Base-by-base conservation (phyloP, 2,888 invertebrate species). In the Morpho helenor region DNA sequence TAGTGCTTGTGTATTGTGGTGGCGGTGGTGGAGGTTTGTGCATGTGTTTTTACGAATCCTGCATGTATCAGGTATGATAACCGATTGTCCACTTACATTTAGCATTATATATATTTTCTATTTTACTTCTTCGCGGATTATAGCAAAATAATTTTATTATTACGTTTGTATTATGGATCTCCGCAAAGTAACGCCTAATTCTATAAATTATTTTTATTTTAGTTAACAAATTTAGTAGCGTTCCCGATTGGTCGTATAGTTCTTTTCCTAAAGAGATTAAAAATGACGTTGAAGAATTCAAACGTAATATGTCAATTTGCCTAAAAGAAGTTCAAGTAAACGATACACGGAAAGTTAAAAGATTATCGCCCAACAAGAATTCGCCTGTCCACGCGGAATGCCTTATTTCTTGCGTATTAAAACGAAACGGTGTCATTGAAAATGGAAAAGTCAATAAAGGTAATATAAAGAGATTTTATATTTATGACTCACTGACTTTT, bases 191-290 rank as follows among this genome's bases (percentile, higher is more conserved):
- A n/a, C n/a, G n/a, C n/a, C n/a, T n/a, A n/a, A n/a, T n/a, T n/a
- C n/a, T n/a, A n/a, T n/a, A n/a, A n/a, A n/a, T 31, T 31, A 31
- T 31, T 31, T 31, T 31, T 31, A 31, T 5, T 31, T 31, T 3
- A 31, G 31, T 31, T 31, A 3, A 31, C 31, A 31, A 31, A 31
- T 3, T 5, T 31, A 5, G 10, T 46, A 8, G 54, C 3, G 76
- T 75, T 10, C 85, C 86, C 0, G 83, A 86, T 59, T 85, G 86
- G 98, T 82, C 92, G 92, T 94, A 88, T 68, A 79, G 69, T 52
- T 54, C 75, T 0, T 77, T 87, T 8, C 87, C 86, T 0, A 67
- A 72, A 49, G 86, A 81, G 61, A 74, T 86, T 3, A 69, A 71
- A 2, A 55, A 61, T 0, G 78, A 88, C 65, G 88, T 83, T 0